Base-by-base conservation (phyloP, 2,888 invertebrate species). In the Malacosoma neustria region DNA sequence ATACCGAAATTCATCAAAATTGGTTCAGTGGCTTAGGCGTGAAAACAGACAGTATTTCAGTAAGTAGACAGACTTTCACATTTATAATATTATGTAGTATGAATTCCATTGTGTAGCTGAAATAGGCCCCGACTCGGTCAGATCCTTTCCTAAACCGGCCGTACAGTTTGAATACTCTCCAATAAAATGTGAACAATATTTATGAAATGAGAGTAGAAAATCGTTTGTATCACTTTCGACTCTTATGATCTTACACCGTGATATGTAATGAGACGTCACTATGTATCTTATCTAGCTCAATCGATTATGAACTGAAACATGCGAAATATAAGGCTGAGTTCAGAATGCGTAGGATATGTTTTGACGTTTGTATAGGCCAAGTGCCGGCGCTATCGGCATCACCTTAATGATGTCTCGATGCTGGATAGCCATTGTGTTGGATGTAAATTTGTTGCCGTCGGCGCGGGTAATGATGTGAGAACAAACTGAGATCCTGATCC, bases 381-480 rank as follows among this genome's bases (percentile, higher is more conserved):
- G 50, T 59, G 57, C 71, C 76, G 84, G 84, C 84, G 84, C 84
- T 85, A 84, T 85, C 84, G 77, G 81, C 82, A 85, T 85, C 84
- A 85, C 85, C 82, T 84, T 85, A 85, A 85, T 85, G 85, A 85
- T 85, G 84, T 84, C 84, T 82, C 82, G 85, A 85, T 84, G 82
- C 77, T 77, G 84, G 82, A 85, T 84, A 82, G 81, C 84, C 82
- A 85, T 85, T 84, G 85, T 85, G 84, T 76, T 79, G 82, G 84
- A 84, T 85, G 84, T 84, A 85, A 85, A 84, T 84, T 84, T 85
- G 85, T 85, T 82, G 82, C 82, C 82, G 84, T 84, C 84, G 84
- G 85, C 84, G 82, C 77, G 84, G 84, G 84, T 85, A 85, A 85
- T 85, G 85, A 85, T 85, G 85, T 85, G 85, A 85, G 85, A 85